These are phyloP conservation scores for Tetramorium parvispinum DNA, from an alignment of 1,140 invertebrate genomes.

Conservation along the genomic window DNA sequence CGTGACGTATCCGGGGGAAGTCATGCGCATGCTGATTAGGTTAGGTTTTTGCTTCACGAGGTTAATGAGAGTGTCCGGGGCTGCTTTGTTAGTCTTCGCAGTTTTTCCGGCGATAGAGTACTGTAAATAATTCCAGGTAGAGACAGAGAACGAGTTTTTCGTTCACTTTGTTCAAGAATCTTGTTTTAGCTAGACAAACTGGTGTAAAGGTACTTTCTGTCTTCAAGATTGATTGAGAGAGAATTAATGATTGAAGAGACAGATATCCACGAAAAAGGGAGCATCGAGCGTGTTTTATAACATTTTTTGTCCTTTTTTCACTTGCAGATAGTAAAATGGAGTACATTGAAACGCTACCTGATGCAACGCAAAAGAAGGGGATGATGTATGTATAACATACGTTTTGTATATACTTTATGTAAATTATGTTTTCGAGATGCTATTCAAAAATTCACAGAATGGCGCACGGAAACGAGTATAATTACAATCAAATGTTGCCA, in stretches of 20 bases:
- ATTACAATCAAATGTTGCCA: too few relatives aligned
- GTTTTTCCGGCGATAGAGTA: background rate
- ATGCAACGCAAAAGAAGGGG: conserved; percentile 1
- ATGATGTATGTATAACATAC: conserved; percentile 32
- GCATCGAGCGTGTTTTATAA: background rate
- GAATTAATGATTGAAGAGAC: background rate
- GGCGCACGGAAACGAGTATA: too few relatives aligned
- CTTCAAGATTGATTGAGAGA: background rate
- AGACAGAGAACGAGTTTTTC: background rate
- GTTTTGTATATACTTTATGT: too few relatives aligned
- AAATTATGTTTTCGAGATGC: too few relatives aligned
- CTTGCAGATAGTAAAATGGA: conserved; percentile 38
- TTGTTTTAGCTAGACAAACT: background rate
- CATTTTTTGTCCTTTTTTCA: background rate
- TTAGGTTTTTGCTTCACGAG: background rate
- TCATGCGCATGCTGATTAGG: background rate
- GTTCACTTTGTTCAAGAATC: background rate
- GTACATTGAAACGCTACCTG: background rate
- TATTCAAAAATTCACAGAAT: too few relatives aligned
- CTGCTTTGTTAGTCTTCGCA: background rate
- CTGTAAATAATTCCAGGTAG: background rate
- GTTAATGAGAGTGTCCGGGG: background rate
- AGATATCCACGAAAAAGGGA: background rate
- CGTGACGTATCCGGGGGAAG: too few relatives aligned
- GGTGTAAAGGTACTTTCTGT: background rate